Base-by-base conservation (phyloP, 1,140 invertebrate species). In the Ephestia elutella region DNA sequence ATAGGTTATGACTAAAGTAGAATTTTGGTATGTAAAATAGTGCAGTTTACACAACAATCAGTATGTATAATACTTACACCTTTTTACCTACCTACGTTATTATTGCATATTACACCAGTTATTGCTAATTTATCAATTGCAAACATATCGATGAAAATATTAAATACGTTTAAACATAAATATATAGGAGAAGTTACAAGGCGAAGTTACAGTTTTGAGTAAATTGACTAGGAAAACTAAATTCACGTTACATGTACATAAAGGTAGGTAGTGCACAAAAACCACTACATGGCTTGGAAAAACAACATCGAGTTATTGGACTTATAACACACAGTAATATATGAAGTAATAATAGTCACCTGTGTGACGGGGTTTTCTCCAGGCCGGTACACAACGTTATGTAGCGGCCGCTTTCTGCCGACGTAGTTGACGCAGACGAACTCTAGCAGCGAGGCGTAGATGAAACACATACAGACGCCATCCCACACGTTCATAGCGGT, bases 401-500 rank as follows among this genome's bases (percentile, higher is more conserved):
- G 95, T 51, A 95, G 90, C 38, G 95, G 95, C 66, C 95, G 89
- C 77, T 96, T 97, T n/a, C 96, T 92, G 51, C 96, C 96, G 49
- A 97, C 95, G 89, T 97, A 97, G 91, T 98, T 98, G 67, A 97
- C 96, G 82, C 95, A 96, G 15, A 98, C 96, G 86, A 97, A 97
- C 87, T 98, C 96, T 61, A 98, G 91, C 44, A 98, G 91, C 19
- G 95, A 97, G 53, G 96, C 96, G 87, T 97, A 98, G 79, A 97
- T 97, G 92, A 97, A 98, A 88, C 96, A 97, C 96, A 97, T 98
- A 77, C 96, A 97, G 17, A 97, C 96, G 56, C 96, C 96, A 78
- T 97, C 96, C 96, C 96, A 97, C 10, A 97, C 95, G 89, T 98
- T 98, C 96, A 98, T 97, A 10, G 96, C 96, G 55, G 95, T 97